Conservation (phyloP, 2,888 invertebrate genomes). For the Luperina testacea region DNA sequence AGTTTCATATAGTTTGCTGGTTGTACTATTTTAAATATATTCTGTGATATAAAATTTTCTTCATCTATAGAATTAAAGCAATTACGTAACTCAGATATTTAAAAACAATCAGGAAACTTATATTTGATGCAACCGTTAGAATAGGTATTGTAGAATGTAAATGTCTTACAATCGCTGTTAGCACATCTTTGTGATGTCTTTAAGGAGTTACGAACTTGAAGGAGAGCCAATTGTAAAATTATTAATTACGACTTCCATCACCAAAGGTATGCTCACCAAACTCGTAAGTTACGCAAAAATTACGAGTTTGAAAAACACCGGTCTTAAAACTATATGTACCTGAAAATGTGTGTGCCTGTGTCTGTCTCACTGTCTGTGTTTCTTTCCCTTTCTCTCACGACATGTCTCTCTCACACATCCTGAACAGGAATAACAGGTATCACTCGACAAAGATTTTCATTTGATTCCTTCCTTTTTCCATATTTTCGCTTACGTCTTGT, state of each 20-base stretch:
- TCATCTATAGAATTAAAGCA: not conserved
- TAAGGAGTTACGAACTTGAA: not conserved
- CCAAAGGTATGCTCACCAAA: conserved; percentile 43
- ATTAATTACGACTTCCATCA: not conserved
- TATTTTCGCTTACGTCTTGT: conserved; percentile 85
- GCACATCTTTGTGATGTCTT: conserved; percentile 27
- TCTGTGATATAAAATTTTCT: not conserved
- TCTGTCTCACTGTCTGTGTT: conserved; percentile 89
- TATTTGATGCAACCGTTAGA: conserved; percentile 46
- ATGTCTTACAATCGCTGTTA: conserved; percentile 41
- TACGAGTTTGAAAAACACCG: conserved; percentile 48
- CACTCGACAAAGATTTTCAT: conserved; percentile 79
- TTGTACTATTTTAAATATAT: conserved; percentile 23
- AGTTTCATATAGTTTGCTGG: conserved; percentile 33
- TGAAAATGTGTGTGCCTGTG: conserved; percentile 85
- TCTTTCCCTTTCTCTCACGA: conserved; percentile 89
- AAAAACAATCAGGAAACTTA: conserved; percentile 51
- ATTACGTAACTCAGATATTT: not conserved
- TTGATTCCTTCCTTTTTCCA: conserved; percentile 75
- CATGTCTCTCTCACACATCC: conserved; percentile 89
- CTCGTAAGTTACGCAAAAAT: conserved; percentile 34
- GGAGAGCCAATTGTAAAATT: not conserved
- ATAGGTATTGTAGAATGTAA: conserved; percentile 56
- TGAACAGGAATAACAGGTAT: conserved; percentile 90
- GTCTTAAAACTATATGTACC: conserved; percentile 64